Base-by-base conservation (phyloP, 2,888 invertebrate genomes). In the Enchytraeus crypticus region DNA sequence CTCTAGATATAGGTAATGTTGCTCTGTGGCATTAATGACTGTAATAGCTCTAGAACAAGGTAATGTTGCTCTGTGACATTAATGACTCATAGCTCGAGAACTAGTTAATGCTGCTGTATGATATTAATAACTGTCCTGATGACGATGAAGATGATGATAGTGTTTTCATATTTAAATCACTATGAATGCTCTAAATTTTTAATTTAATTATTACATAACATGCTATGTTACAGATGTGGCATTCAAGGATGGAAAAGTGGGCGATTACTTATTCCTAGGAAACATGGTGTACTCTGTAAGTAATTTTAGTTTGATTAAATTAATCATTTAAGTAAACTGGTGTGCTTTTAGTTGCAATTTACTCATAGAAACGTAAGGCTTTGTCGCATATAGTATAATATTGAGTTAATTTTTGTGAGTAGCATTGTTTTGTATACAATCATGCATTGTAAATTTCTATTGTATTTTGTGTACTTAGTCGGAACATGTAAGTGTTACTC, bases 211-310 rank as follows among this genome's bases (percentile, higher is more conserved):
- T 38, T 38, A 38, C 38, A 18, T 30, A n/a, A 30, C 38, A 0
- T 54, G 30, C 26, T 54, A 1, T 64, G 0, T 21, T 70, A 18
- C 72, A 82, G 81, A 81, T 71, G 70, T 77, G 59, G 77, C 79
- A 11, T 84, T 82, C 78, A 83, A 71, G 80, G 82, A 80, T 77
- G 98, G 93, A 58, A 84, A 76, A 71, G 70, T 72, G 65, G 95
- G 95, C 60, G 96, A 93, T 32, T 97, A 93, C 80, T 84, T 98
- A 53, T 85, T 96, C 72, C 81, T 96, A 70, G 98, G 98, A 72
- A 98, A 95, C 82, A 86, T 90, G 76, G 89, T 96, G 21, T 98
- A 98, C 79, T 95, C 97, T 69, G 95, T 95, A 79, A 84, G 84
- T 81, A 8, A 29, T 14, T 23, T 21, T n/a, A n/a, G n/a, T n/a